phyloP scores from a whole-genome alignment of 2,113 vertebrate genomes.

The Antechinus stuartii region DNA sequence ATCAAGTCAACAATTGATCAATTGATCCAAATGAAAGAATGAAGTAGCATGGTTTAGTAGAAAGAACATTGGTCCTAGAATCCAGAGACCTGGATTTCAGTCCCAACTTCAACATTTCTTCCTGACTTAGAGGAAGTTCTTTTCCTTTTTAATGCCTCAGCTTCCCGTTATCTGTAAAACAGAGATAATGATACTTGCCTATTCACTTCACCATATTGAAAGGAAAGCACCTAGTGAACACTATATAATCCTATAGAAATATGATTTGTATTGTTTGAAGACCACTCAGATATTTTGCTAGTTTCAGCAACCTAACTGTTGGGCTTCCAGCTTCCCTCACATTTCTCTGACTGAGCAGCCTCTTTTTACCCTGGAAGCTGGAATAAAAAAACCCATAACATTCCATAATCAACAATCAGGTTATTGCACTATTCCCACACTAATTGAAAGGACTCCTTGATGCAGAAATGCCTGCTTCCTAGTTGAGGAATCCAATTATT shows the following conservation, averaged over 20 bases:
- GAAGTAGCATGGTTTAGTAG: not conserved
- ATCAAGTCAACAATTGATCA: not conserved
- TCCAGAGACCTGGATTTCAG: not conserved
- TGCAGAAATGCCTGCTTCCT: not conserved
- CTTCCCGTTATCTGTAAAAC: not conserved
- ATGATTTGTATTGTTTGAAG: not conserved
- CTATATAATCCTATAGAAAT: not conserved
- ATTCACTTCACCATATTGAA: not conserved
- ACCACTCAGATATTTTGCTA: not conserved
- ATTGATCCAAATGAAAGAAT: not conserved
- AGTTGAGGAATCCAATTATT: not conserved
- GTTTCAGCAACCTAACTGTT: not conserved
- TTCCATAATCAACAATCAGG: not conserved
- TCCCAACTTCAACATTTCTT: not conserved
- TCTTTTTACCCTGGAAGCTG: not conserved
- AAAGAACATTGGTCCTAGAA: not conserved
- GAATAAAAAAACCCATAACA: not conserved
- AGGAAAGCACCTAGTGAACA: not conserved
- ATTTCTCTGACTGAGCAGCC: not conserved
- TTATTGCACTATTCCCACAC: not conserved
- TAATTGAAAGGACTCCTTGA: not conserved
- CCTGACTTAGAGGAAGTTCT: not conserved
- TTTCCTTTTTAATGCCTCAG: not conserved
- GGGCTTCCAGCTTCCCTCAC: not conserved
- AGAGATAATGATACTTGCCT: not conserved